Evolutionary conservation across 92 coral and sea anemone species (phyloP).

Genomic region (Muricea muricata): DNA sequence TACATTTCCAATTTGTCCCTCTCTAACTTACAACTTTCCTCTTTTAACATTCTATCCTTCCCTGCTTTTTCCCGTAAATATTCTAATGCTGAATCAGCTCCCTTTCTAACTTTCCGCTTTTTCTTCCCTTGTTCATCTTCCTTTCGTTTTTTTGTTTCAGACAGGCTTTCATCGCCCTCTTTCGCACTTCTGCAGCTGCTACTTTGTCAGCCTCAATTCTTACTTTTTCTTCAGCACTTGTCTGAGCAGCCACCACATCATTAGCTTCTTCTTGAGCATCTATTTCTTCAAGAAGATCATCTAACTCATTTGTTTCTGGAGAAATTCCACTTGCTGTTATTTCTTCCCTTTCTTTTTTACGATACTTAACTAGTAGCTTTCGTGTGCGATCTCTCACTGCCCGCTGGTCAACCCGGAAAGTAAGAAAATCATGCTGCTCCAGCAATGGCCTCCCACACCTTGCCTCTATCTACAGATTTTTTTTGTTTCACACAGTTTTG

Average conservation of each 20-base stretch:
- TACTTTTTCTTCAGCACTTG: background rate
- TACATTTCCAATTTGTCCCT: no score
- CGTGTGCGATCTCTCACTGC: slow-evolving; percentile 54
- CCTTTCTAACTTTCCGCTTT: slow-evolving; percentile 22
- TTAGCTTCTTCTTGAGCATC: background rate
- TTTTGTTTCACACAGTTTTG: no score
- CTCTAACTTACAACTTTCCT: background rate
- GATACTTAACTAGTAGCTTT: slow-evolving; percentile 25
- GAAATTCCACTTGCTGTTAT: slow-evolving; percentile 47
- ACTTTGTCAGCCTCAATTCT: background rate
- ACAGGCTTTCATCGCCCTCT: background rate
- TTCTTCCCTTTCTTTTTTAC: slow-evolving; percentile 55
- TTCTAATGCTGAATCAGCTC: slow-evolving; percentile 14
- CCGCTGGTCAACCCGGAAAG: slow-evolving; percentile 54
- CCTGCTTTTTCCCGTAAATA: background rate
- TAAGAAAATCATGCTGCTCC: slow-evolving; percentile 29
- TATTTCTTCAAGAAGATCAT: background rate
- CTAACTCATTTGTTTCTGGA: background rate
- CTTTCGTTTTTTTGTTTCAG: background rate
- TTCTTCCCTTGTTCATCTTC: background rate
- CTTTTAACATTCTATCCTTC: background rate
- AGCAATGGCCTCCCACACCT: slow-evolving; percentile 25
- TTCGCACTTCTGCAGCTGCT: background rate
- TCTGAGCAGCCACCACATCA: slow-evolving; percentile 7
- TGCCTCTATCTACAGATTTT: background rate